phyloP scores from a whole-genome alignment of 2,888 invertebrate species.

The Candidula unifasciata region DNA sequence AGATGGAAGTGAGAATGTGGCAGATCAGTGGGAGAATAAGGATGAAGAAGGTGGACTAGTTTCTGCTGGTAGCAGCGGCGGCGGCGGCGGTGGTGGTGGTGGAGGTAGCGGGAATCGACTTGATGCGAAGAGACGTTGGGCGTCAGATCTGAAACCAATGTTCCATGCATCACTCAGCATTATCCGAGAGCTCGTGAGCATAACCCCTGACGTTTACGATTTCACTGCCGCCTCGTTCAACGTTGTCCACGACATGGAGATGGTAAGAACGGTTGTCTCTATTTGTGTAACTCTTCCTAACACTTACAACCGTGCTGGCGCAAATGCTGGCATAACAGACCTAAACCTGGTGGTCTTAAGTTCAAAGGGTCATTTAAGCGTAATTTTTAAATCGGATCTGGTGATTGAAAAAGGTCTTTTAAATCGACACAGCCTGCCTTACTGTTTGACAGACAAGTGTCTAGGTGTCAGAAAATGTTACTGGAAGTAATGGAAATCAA shows the following conservation, averaged over 20 bases:
- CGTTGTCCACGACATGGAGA: constrained; percentile 42
- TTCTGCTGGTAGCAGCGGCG: neutral
- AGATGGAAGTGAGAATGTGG: neutral
- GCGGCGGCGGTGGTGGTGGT: constrained; percentile 26
- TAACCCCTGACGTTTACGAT: constrained; percentile 43
- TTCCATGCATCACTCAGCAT: constrained; percentile 37
- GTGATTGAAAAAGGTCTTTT: no score
- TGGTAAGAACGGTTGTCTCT: constrained; percentile 22
- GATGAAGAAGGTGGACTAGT: neutral
- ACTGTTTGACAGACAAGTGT: no score
- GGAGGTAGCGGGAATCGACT: neutral
- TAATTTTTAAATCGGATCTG: no score
- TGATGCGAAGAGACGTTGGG: neutral
- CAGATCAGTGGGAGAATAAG: neutral
- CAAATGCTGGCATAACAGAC: no score
- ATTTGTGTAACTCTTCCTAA: neutral
- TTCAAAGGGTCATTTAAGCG: no score
- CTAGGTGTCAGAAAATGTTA: no score
- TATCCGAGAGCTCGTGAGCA: neutral
- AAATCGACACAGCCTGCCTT: no score
- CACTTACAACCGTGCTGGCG: no score
- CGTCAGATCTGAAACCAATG: constrained; percentile 37
- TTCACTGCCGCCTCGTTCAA: constrained; percentile 44
- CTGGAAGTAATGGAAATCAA: no score
- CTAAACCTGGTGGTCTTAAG: no score